phyloP scores from a whole-genome alignment of 2,797 vertebrate species.

The Sebastes jordani region DNA sequence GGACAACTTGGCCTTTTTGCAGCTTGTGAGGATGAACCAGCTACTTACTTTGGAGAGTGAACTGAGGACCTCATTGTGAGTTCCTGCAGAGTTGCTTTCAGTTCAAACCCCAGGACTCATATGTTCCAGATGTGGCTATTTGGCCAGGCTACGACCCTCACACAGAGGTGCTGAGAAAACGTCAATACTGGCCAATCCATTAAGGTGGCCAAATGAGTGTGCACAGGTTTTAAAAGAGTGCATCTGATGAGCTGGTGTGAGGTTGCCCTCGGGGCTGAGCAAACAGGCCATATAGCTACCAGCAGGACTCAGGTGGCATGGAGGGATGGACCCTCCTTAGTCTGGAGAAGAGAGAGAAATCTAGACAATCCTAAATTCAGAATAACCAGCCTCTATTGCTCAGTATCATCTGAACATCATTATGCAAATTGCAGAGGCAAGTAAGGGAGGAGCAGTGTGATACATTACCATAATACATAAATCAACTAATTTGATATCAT shows the following conservation, averaged over 20 bases:
- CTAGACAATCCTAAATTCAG: not conserved
- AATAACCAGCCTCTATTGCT: conserved; percentile 1
- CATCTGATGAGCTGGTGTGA: conserved; percentile 74
- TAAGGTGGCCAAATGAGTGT: conserved; percentile 71
- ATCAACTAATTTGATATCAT: conserved; percentile 28
- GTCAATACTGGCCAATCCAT: conserved; percentile 69
- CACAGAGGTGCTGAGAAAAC: conserved; percentile 75
- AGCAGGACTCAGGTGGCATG: conserved; percentile 21
- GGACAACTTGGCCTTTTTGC: conserved; percentile 22
- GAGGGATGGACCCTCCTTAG: not conserved
- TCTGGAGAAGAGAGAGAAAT: not conserved
- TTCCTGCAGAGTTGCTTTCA: conserved; percentile 57
- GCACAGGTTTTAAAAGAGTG: conserved; percentile 64
- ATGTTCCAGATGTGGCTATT: conserved; percentile 77
- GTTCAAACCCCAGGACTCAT: conserved; percentile 64
- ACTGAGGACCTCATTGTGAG: conserved; percentile 72
- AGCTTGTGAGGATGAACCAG: conserved; percentile 45
- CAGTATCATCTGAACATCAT: conserved; percentile 1
- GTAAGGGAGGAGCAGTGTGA: conserved; percentile 14
- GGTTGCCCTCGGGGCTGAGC: conserved; percentile 55
- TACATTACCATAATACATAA: conserved; percentile 19
- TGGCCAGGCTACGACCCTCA: conserved; percentile 71
- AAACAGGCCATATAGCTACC: conserved; percentile 62
- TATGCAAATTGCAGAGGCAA: conserved; percentile 5
- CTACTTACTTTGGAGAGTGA: conserved; percentile 72